These are phyloP conservation scores for Chesias legatella DNA, from an alignment of 2,888 invertebrate genomes.

Conservation along the genomic window DNA sequence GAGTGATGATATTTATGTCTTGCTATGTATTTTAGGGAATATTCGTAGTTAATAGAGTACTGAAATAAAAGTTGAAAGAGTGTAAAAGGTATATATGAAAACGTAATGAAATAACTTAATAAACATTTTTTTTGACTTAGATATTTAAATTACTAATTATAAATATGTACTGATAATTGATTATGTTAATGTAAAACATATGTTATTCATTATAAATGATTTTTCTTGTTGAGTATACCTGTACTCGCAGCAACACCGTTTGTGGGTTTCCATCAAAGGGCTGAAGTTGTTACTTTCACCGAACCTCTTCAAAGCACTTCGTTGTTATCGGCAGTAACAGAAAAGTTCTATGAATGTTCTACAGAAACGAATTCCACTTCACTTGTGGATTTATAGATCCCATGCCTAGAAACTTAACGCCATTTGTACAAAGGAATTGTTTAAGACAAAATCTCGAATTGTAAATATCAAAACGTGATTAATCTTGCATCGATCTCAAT, in stretches of 20 bases:
- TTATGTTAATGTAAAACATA: too few relatives aligned
- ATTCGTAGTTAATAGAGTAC: too few relatives aligned
- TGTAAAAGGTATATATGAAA: too few relatives aligned
- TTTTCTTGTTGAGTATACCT: not conserved
- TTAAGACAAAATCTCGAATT: not conserved
- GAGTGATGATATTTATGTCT: too few relatives aligned
- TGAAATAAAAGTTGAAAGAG: too few relatives aligned
- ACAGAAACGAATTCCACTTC: conserved; percentile 13
- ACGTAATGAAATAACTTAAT: too few relatives aligned
- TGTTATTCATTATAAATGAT: too few relatives aligned
- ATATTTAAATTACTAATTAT: too few relatives aligned
- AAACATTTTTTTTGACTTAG: too few relatives aligned
- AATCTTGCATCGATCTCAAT: conserved; percentile 1
- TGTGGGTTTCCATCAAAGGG: conserved; percentile 35
- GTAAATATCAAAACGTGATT: conserved; percentile 4
- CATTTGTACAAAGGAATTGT: conserved; percentile 3
- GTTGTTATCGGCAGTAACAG: conserved; percentile 27
- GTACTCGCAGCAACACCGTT: conserved; percentile 15
- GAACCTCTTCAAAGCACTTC: conserved; percentile 29
- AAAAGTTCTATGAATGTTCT: conserved; percentile 23
- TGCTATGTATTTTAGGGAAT: too few relatives aligned
- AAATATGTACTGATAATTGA: too few relatives aligned
- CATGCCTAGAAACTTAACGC: conserved; percentile 1
- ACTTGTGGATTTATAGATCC: conserved; percentile 1
- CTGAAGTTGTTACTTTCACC: conserved; percentile 30